A percentile compares a stretch with the other conserved stretches of the same genome.
These are phyloP conservation scores for Phocides pigmalion DNA, from an alignment of 1,140 invertebrate genomes.

Conservation along the genomic window DNA sequence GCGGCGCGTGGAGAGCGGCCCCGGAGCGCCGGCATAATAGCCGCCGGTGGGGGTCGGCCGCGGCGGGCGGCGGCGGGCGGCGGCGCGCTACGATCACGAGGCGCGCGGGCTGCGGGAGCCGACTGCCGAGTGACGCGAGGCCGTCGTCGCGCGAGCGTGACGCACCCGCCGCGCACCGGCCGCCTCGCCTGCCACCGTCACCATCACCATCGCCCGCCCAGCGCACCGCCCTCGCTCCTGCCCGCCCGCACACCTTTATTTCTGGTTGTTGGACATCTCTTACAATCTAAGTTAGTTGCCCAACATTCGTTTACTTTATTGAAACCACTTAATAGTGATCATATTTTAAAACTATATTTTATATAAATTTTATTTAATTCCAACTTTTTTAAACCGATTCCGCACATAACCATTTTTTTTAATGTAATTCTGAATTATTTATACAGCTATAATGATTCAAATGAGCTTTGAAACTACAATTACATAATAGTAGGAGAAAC, in stretches of 20 bases:
- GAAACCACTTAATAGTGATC: not conserved
- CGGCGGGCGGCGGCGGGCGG: constrained; percentile 42
- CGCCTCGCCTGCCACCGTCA: constrained; percentile 46
- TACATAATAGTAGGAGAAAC: constrained; percentile 8
- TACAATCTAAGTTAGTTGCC: constrained; percentile 52
- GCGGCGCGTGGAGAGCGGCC: constrained; percentile 63
- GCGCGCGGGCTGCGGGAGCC: constrained; percentile 47
- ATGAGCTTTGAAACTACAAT: not conserved
- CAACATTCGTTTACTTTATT: not conserved
- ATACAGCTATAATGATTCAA: too few species aligned
- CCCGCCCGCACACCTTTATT: constrained; percentile 60
- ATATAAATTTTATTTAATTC: too few species aligned
- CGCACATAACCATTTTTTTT: too few species aligned
- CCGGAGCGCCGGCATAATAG: constrained; percentile 73
- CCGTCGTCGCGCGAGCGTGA: constrained; percentile 37
- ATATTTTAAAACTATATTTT: too few species aligned
- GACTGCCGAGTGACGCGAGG: constrained; percentile 51
- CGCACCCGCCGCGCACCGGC: constrained; percentile 40
- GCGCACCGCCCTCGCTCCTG: not conserved
- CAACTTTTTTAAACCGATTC: too few species aligned
- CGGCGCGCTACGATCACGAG: constrained; percentile 21
- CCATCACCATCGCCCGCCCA: constrained; percentile 37
- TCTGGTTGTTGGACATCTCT: constrained; percentile 75
- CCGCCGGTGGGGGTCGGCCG: constrained; percentile 50
- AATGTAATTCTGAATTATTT: too few species aligned